A percentile compares a stretch with the other conserved stretches of the same genome.
phyloP scores from a whole-genome alignment of 2,888 invertebrate species.

The Orgyia antiqua region DNA sequence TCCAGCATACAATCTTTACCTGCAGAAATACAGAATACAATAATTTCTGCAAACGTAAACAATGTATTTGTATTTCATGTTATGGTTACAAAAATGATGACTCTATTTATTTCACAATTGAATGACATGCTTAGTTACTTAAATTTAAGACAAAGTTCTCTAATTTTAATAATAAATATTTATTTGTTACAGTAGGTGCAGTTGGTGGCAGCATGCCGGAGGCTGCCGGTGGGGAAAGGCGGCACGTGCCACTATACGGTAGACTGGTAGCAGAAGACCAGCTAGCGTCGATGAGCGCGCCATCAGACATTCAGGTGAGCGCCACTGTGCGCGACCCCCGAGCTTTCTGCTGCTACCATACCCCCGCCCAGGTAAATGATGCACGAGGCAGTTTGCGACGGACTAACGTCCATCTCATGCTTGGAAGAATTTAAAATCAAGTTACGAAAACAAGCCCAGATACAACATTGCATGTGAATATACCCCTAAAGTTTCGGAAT shows the following conservation, averaged over 20 bases:
- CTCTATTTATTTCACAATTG: too few species aligned
- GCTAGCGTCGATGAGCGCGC: conserved; percentile 80
- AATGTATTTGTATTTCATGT: too few species aligned
- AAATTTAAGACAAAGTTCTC: too few species aligned
- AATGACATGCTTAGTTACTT: too few species aligned
- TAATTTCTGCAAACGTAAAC: too few species aligned
- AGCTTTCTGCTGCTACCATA: conserved; percentile 74
- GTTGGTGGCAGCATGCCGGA: conserved; percentile 69
- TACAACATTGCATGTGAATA: conserved; percentile 12
- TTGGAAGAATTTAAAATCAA: too few species aligned
- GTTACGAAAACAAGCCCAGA: conserved; percentile 8
- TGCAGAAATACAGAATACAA: too few species aligned
- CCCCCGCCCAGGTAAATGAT: conserved; percentile 71
- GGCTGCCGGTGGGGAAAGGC: conserved; percentile 72
- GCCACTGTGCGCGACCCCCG: conserved; percentile 72
- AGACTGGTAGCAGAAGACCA: conserved; percentile 94
- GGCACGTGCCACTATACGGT: conserved; percentile 92
- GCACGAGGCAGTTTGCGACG: conserved; percentile 69
- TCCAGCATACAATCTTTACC: too few species aligned
- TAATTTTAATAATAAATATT: too few species aligned
- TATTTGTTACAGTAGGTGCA: conserved; percentile 65
- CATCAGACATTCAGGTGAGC: conserved; percentile 82
- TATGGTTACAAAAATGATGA: too few species aligned
- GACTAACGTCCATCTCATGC: conserved; percentile 17
- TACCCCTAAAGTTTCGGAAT: too few species aligned